Conservation (phyloP, 2,113 vertebrate genomes). For the Salvelinus alpinus region DNA sequence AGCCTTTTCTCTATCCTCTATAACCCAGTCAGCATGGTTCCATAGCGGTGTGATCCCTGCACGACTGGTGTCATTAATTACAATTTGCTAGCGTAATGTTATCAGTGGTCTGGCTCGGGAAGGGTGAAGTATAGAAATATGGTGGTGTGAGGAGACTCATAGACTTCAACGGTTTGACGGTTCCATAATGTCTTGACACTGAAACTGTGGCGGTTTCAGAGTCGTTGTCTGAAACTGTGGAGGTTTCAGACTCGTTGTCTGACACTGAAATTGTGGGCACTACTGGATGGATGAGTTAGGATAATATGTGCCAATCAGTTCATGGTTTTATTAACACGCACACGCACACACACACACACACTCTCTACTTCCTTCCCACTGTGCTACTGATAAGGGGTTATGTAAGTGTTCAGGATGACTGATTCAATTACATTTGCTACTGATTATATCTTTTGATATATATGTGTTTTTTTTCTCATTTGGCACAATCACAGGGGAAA, state of each 20-base stretch:
- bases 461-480: constrained; percentile 32
- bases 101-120: neutral
- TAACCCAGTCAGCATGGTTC: neutral
- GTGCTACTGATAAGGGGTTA: constrained; percentile 28
- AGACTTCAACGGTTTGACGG: neutral
- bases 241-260: neutral
- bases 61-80: neutral
- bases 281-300: neutral
- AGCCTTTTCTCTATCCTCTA: neutral
- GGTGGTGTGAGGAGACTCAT: neutral
- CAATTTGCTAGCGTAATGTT: neutral
- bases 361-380: neutral
- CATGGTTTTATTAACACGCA: neutral
- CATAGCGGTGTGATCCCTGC: neutral
- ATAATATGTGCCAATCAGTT: neutral
- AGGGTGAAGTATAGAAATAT: neutral
- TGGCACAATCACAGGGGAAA: constrained; percentile 19
- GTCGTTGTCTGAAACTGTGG: neutral
- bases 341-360: neutral
- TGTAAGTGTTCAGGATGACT: constrained; percentile 22
- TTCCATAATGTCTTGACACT: neutral
- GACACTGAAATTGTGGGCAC: neutral
- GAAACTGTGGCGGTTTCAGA: neutral
- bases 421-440: constrained; percentile 60
- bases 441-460: constrained; percentile 44